A percentile compares a stretch with the other conserved stretches of the same genome.
Conservation (phyloP, 2,888 invertebrate species). For the Ischnura elegans region DNA sequence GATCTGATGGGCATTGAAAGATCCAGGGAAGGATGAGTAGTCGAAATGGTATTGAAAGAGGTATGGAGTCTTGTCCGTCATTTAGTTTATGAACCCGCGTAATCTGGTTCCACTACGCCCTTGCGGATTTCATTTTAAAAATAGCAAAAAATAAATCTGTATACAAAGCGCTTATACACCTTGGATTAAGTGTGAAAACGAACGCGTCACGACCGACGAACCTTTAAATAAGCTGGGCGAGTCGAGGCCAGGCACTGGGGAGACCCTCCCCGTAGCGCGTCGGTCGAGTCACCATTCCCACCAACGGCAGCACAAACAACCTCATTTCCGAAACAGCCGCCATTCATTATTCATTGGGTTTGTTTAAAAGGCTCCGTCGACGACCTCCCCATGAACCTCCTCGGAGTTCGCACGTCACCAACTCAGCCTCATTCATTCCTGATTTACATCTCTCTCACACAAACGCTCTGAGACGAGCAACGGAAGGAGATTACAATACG, state of each 20-base stretch:
- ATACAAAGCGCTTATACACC: too few relatives aligned
- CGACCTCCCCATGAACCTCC: neutral
- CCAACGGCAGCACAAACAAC: neutral
- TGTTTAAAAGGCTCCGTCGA: neutral
- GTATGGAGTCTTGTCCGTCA: too few relatives aligned
- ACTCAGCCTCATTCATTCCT: neutral
- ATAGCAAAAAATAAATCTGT: too few relatives aligned
- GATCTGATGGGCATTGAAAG: too few relatives aligned
- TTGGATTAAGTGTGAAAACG: too few relatives aligned
- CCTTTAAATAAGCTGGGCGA: neutral
- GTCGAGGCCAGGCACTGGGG: neutral
- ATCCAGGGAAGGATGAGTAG: too few relatives aligned
- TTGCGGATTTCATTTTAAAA: too few relatives aligned
- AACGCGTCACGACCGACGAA: neutral
- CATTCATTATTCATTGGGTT: conserved; percentile 49
- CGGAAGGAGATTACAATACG: neutral
- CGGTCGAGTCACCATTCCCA: neutral
- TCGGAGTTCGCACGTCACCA: neutral
- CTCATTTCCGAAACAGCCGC: conserved; percentile 16
- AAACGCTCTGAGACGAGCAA: neutral
- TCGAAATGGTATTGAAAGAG: too few relatives aligned
- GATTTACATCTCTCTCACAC: neutral
- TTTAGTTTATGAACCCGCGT: too few relatives aligned
- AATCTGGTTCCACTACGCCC: too few relatives aligned
- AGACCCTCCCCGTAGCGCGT: neutral